Percentiles rank a stretch among this genome's conserved stretches.
Evolutionary conservation across 1,140 invertebrate species (phyloP).

Genomic region (Lepidotrigona ventralis): DNA sequence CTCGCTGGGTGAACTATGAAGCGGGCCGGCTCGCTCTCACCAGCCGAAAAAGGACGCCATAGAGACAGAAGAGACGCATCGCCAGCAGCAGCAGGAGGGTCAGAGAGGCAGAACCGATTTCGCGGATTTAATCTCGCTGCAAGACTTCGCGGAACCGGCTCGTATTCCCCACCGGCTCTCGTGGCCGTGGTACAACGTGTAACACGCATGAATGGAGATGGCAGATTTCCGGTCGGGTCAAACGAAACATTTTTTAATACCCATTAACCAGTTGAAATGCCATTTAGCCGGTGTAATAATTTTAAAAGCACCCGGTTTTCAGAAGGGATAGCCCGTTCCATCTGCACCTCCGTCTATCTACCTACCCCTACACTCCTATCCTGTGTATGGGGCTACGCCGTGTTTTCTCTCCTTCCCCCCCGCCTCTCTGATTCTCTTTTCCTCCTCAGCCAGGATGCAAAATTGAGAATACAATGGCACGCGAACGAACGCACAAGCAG

Average conservation of each 20-base stretch:
- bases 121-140: conserved; percentile 43
- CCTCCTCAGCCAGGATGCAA: background rate
- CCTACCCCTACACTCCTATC: background rate
- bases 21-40: background rate
- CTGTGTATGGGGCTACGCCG: background rate
- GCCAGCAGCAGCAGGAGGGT: background rate
- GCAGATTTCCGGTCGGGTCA: conserved; percentile 29
- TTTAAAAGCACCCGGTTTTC: conserved; percentile 29
- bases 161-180: background rate
- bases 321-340: background rate
- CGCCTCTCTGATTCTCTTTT: too few species aligned
- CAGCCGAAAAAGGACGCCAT: conserved; percentile 15
- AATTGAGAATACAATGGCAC: conserved; percentile 43
- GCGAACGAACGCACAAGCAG: conserved; percentile 17
- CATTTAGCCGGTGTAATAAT: conserved; percentile 49
- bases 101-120: conserved; percentile 18
- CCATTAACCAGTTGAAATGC: conserved; percentile 46
- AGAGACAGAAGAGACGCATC: background rate
- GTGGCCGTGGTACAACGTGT: background rate
- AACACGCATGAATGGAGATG: conserved; percentile 28
- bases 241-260: conserved; percentile 52
- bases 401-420: background rate
- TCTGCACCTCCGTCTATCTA: background rate
- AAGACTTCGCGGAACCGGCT: background rate
- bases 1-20: conserved; percentile 1